Evolutionary conservation across 1,140 invertebrate genomes (phyloP), one percentile per base, ranked within the genome.

Genomic region (Macrobrachium nipponense): DNA sequence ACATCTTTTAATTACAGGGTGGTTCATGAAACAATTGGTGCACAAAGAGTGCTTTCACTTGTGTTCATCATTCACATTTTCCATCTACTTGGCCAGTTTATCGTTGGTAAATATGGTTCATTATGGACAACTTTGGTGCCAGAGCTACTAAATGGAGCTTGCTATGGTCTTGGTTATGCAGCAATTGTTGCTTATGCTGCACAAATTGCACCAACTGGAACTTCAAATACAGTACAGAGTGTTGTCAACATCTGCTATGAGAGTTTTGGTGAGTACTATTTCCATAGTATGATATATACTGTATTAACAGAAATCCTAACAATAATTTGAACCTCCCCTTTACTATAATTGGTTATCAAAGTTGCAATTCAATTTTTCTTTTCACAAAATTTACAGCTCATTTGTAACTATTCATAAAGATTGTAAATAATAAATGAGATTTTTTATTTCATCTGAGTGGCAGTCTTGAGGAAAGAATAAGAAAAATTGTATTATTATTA

Each of bases 41-140:
- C 84, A 4, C 64, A 80, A 27, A 64, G 62, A 14, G 77, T 86
- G 14, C 73, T 58, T 14, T 80, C 78, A 5, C 58, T 86, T 17
- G 84, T 86, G 43, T 86, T 86, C 77, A 66, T 86, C 84, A 77
- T 75, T 17, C 80, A 86, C 84, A 80, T 80, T 43, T 80, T 86
- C 84, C 84, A 76, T 7, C 59, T 80, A 14, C 18, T 86, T 17
- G 83, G 83, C 3, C 43, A 80, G 36, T 27, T 66, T 15, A 58
- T 86, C 44, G 84, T 72, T 20, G 83, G 83, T 20, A 78, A 77
- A 14, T 80, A 86, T 44, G 76, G 84, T 20, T 78, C 84, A 2
- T 68, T 80, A 51, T 80, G 84, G 84, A 36, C 68, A 15, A 86
- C 84, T 0, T 68, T 86, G 18, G 11, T 80, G 18, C 66, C 80